Evolutionary conservation across 1,140 invertebrate species (phyloP), one percentile per base, ranked within the genome.

Genomic region (Nomia melanderi): DNA sequence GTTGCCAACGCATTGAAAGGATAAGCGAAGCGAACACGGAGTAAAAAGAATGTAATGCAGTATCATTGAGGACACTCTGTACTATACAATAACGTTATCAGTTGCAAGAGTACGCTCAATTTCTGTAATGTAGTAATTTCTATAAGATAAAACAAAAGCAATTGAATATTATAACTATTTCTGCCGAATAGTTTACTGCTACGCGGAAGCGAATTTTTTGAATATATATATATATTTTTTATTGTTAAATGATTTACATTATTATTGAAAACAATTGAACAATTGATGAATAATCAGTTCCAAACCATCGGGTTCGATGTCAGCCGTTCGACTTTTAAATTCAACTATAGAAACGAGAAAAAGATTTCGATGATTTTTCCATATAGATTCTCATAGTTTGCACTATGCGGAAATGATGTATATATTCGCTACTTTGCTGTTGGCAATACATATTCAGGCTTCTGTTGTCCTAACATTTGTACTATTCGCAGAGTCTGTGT

Each of bases 401-500:
- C 78, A 77, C 59, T n/a, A 25, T 79, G 39, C 77, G 69, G 65
- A 75, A 79, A 78, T 44, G 54, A 75, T 78, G 77, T 79, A 77
- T 57, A 79, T 79, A 70, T 57, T 64, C 12, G 57, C 17, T 77
- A 67, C 36, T 76, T 67, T 27, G 59, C 64, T 73, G 57, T 53
- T 70, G 78, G 73, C 59, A 70, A 57, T 69, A 77, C 39, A 67
- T 77, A 64, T 70, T 36, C 73, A 77, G 74, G 50, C 73, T 77
- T 77, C 57, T 77, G 73, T 79, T 63, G 59, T 77, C 53, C 64
- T 77, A 79, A 70, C 54, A 14, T 74, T 77, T 79, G 59, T 77
- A 77, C 33, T 76, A 57, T 77, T 70, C 39, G 64, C 72, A 56
- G 50, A 79, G 54, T 75, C 63, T 75, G 72, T 44, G 64, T 75